Base-by-base conservation (phyloP, 2,888 invertebrate species). In the Dexiosoma caninum region DNA sequence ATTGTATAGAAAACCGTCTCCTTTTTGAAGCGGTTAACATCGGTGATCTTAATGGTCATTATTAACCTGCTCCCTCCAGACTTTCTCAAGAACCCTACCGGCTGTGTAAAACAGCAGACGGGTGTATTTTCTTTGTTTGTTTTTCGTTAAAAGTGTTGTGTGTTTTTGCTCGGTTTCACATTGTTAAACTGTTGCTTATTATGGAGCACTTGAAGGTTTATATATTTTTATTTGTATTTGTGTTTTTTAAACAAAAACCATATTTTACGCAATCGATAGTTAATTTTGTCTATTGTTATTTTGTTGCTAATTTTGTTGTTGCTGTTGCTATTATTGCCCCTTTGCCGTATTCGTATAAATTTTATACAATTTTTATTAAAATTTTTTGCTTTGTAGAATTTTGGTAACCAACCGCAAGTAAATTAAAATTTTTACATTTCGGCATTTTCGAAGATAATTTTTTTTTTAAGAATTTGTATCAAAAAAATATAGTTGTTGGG, bases 251-350 rank as follows among this genome's bases (percentile, higher is more conserved):
- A 42, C 42, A 44, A 44, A 14, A 60, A 46, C 10, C 4, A 51
- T 32, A 55, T 69, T 74, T 79, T 75, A 79, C 79, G 70, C 79
- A 79, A 79, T 75, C 59, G 44, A 44, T 66, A 64, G 79, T 70
- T 79, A 75, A 75, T 57, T 70, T 79, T 62, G 35, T 62, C 14
- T 69, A 60, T 60, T 74, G 60, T 74, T 69, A 42, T 51, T 6
- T 8, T 78, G 14, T 51, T 40, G 37, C 37, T 27, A 46, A 12
- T 55, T 37, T 51, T 32, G 35, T 44, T 59, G 30, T 74, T 44
- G 19, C 30, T 35, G 3, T 40, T 66, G n/a, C 30, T 59, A 10
- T 42, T 53, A 14, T 21, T 32, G 57, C 37, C 37, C 4, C 16
- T 30, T 60, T 60, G 57, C 49, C 46, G 32, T 66, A 71, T 64